Evolutionary conservation across 64 coral and sea anemone species (phyloP).

Genomic region (Pocillopora damicornis): DNA sequence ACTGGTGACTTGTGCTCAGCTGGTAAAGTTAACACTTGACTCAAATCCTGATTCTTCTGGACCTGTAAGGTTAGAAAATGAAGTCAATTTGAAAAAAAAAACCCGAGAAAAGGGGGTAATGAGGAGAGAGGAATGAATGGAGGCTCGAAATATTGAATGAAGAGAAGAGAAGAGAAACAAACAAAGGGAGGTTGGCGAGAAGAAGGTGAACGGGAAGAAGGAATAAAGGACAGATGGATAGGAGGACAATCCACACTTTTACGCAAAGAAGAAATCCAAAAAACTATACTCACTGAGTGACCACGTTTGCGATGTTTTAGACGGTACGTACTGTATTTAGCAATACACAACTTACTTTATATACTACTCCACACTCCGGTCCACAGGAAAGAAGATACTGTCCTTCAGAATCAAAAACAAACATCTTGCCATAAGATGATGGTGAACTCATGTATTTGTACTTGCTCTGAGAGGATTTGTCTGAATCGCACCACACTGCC

Average conservation of each 20-base stretch:
- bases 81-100: not conserved
- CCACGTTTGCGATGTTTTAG: not conserved
- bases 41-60: conserved; percentile 38
- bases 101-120: not conserved
- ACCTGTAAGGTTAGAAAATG: conserved; percentile 23
- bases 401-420: conserved; percentile 93
- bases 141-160: not conserved
- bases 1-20: conserved; percentile 68
- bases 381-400: conserved; percentile 90
- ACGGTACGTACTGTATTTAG: not conserved
- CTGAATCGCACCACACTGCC: conserved; percentile 46
- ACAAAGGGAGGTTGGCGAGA: not conserved
- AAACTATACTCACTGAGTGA: too few species aligned
- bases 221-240: not conserved
- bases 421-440: conserved; percentile 68
- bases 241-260: not conserved
- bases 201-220: not conserved
- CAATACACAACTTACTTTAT: conserved; percentile 58
- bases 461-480: conserved; percentile 25
- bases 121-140: too few species aligned
- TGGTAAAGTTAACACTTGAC: conserved; percentile 64
- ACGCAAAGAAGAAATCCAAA: too few species aligned
- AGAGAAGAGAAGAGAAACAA: not conserved
- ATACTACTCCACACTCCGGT: conserved; percentile 65
- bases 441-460: conserved; percentile 36